Evolutionary conservation across 2,888 invertebrate genomes (phyloP).

Genomic region (Drosophila falleni): DNA sequence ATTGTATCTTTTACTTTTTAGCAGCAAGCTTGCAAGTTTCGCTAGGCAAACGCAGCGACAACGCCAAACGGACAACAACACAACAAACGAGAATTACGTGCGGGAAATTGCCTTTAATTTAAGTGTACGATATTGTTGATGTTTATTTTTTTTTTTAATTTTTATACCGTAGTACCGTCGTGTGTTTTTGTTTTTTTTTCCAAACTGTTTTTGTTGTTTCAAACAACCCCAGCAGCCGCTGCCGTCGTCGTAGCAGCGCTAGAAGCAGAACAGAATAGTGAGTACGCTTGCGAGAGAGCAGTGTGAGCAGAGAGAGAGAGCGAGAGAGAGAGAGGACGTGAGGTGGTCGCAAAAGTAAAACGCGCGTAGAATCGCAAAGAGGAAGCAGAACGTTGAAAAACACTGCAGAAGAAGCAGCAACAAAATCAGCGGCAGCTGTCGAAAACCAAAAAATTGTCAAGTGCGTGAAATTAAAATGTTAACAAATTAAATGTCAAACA

Average conservation of each 20-base stretch:
- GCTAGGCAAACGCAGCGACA: slow-evolving; percentile 65
- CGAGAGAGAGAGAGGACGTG: slow-evolving; percentile 34
- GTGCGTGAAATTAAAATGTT: slow-evolving; percentile 59
- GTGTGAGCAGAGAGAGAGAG: slow-evolving; percentile 23
- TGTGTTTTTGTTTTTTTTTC: slow-evolving; percentile 3
- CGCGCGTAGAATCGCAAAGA: slow-evolving; percentile 64
- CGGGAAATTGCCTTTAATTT: slow-evolving; percentile 33
- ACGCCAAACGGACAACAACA: slow-evolving; percentile 65
- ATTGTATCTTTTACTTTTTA: slow-evolving; percentile 77
- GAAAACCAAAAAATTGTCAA: slow-evolving; percentile 43
- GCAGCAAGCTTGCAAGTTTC: slow-evolving; percentile 70
- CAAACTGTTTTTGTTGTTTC: slow-evolving; percentile 16
- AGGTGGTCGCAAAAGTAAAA: slow-evolving; percentile 63
- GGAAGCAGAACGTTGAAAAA: slow-evolving; percentile 48
- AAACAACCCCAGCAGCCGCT: slow-evolving; percentile 54
- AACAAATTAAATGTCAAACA: slow-evolving; percentile 50
- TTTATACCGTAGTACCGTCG: slow-evolving; percentile 15
- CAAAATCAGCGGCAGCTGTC: slow-evolving; percentile 31
- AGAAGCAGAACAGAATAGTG: not conserved
- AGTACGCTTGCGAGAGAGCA: not conserved
- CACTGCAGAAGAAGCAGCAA: slow-evolving; percentile 40
- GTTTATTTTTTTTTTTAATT: slow-evolving; percentile 14
- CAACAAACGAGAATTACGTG: slow-evolving; percentile 63
- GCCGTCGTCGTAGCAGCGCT: not conserved
- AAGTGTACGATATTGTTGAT: slow-evolving; percentile 34